Evolutionary conservation across 2,113 vertebrate genomes (phyloP).

Genomic region (Egretta garzetta): DNA sequence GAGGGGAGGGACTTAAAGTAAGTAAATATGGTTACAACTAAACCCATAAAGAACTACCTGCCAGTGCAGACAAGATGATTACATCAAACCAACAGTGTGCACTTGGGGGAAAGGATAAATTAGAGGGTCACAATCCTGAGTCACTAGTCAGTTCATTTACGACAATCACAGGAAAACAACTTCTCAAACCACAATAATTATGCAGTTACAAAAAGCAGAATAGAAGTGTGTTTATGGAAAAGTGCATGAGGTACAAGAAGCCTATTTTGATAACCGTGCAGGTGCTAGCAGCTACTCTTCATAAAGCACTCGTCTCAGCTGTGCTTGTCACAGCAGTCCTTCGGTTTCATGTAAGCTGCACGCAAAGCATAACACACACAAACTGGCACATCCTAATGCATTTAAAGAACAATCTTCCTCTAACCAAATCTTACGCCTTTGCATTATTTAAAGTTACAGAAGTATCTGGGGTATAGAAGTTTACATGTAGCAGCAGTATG

Average conservation of each 20-base stretch:
- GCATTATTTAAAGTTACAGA: not conserved
- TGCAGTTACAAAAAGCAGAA: not conserved
- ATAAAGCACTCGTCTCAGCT: accelerated
- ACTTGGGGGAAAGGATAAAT: not conserved
- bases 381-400: not conserved
- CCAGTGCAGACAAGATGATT: not conserved
- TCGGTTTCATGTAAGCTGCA: not conserved
- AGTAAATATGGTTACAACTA: not conserved
- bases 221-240: not conserved
- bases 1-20: not conserved
- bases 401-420: not conserved
- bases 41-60: not conserved
- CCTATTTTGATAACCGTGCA: not conserved
- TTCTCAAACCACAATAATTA: not conserved
- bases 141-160: not conserved
- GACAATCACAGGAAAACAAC: not conserved
- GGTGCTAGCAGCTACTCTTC: not conserved
- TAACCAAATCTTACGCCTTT: not conserved
- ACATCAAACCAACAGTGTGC: not conserved
- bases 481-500: not conserved
- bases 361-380: not conserved
- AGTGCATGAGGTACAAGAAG: not conserved
- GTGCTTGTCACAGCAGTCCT: not conserved
- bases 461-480: not conserved
- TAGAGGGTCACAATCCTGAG: not conserved